These are phyloP conservation scores for Varanus salvator DNA, from an alignment of 2,113 vertebrate species.

Conservation along the genomic window DNA sequence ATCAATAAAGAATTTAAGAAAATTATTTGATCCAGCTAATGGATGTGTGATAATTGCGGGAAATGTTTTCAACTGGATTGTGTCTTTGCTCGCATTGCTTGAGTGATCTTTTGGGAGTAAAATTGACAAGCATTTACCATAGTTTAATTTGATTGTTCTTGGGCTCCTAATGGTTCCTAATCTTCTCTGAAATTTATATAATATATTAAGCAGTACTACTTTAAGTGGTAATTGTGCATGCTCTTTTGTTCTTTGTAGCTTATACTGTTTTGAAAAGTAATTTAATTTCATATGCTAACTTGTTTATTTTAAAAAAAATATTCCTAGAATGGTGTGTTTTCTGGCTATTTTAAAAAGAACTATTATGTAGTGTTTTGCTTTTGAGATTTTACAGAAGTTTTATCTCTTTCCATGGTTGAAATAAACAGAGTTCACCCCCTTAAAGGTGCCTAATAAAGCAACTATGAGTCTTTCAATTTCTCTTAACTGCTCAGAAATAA, in stretches of 20 bases:
- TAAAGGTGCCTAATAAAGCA: background rate
- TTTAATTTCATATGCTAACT: slow-evolving; percentile 25
- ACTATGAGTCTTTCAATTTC: slow-evolving; percentile 14
- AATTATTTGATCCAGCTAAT: slow-evolving; percentile 82
- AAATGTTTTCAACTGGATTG: slow-evolving; percentile 81
- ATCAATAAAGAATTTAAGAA: slow-evolving; percentile 78
- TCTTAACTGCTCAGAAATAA: slow-evolving; percentile 25
- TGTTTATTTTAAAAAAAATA: slow-evolving; percentile 14
- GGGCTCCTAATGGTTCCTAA: background rate
- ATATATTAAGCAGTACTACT: slow-evolving; percentile 32
- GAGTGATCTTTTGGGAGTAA: slow-evolving; percentile 47
- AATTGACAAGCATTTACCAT: slow-evolving; percentile 4
- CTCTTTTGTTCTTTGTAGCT: background rate
- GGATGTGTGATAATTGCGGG: slow-evolving; percentile 74
- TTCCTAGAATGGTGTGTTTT: background rate
- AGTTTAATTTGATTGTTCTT: slow-evolving; percentile 29
- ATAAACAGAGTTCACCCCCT: background rate
- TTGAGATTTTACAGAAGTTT: background rate
- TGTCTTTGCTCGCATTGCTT: slow-evolving; percentile 75
- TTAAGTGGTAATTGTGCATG: slow-evolving; percentile 41
- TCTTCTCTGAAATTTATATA: slow-evolving; percentile 33
- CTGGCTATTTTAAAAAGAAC: background rate
- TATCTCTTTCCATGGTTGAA: background rate
- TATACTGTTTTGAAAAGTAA: slow-evolving; percentile 12
- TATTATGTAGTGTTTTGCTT: background rate